These are phyloP conservation scores for Helicoverpa armigera DNA, from an alignment of 1,140 invertebrate species.

Conservation along the genomic window DNA sequence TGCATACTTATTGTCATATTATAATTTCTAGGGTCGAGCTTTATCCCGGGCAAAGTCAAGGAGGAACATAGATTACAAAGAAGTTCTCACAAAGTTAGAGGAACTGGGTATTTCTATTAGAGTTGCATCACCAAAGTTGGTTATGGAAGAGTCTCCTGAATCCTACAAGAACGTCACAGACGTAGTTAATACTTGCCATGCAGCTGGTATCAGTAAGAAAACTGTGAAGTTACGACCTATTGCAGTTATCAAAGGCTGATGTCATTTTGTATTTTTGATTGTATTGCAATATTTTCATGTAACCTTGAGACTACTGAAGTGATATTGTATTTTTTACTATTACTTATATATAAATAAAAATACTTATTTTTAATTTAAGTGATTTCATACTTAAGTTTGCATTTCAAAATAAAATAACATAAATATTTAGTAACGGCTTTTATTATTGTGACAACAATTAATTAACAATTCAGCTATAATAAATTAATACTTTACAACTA, in stretches of 20 bases:
- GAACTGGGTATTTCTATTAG: constrained; percentile 98
- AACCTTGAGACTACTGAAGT: no score
- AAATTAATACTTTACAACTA: constrained; percentile 80
- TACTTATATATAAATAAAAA: not conserved
- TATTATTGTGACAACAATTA: constrained; percentile 56
- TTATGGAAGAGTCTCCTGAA: constrained; percentile 99
- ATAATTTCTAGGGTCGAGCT: constrained; percentile 93
- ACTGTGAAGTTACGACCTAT: constrained; percentile 99
- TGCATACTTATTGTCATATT: constrained; percentile 4
- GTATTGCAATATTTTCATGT: constrained; percentile 2
- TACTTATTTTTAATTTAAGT: not conserved
- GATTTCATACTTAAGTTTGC: constrained; percentile 20
- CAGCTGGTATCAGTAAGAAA: constrained; percentile 98
- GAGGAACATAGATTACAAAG: constrained; percentile 97
- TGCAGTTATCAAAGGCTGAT: constrained; percentile 98
- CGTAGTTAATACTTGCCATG: constrained; percentile 99
- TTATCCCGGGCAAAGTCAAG: constrained; percentile 98
- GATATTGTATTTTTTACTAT: not conserved
- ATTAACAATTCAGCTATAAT: constrained; percentile 61
- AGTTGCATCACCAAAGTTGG: constrained; percentile 99
- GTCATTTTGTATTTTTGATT: not conserved
- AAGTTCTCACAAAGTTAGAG: constrained; percentile 95
- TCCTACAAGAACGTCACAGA: constrained; percentile 99
- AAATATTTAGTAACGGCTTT: constrained; percentile 36
- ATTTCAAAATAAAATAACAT: constrained; percentile 21